phyloP scores from a whole-genome alignment of 1,140 invertebrate genomes.

The Micrasema longulum region DNA sequence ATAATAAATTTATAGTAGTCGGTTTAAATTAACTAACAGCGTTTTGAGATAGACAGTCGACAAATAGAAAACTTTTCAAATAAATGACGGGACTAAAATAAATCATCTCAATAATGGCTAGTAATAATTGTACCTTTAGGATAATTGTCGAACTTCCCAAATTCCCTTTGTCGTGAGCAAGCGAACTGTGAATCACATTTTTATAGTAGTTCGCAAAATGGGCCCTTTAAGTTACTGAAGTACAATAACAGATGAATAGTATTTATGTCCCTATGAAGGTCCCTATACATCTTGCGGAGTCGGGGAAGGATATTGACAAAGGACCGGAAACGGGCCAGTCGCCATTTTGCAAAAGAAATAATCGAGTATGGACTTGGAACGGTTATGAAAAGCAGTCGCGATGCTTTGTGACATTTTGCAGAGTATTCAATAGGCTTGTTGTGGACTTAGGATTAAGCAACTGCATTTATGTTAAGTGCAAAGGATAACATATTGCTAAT shows the following conservation, averaged over 20 bases:
- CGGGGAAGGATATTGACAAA: slow-evolving; percentile 29
- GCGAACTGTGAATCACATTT: slow-evolving; percentile 6
- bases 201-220: slow-evolving; percentile 13
- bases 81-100: slow-evolving; percentile 11
- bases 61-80: slow-evolving; percentile 10
- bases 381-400: no score
- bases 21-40: slow-evolving; percentile 2
- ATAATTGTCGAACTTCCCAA: slow-evolving; percentile 1
- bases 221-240: slow-evolving; percentile 5
- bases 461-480: no score
- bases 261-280: slow-evolving; percentile 21
- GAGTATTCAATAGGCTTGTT: no score
- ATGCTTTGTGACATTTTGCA: no score
- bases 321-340: slow-evolving; percentile 23
- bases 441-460: no score
- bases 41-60: neutral
- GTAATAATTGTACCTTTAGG: no score
- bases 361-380: neutral
- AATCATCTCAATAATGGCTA: neutral
- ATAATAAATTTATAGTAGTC: neutral
- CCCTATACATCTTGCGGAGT: slow-evolving; percentile 12
- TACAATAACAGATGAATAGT: slow-evolving; percentile 26
- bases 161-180: neutral
- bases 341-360: slow-evolving; percentile 22
- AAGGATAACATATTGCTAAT: no score